A percentile compares a stretch with the other conserved stretches of the same genome.
Evolutionary conservation across 1,140 invertebrate species (phyloP).

Genomic region (Cataglyphis hispanica): DNA sequence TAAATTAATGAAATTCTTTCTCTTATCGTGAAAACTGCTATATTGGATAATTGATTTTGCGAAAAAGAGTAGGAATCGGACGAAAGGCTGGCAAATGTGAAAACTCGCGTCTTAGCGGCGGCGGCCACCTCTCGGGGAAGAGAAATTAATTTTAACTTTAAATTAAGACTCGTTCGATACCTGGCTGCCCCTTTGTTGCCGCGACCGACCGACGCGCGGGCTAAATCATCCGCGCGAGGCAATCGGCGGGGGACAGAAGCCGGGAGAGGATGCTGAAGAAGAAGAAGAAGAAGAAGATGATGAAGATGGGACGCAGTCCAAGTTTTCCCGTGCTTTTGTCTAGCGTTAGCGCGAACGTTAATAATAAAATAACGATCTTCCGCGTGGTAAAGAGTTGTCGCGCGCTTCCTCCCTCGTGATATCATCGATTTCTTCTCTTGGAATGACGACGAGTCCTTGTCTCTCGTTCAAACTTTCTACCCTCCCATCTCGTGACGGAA

Average conservation of each 20-base stretch:
- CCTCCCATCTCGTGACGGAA: not conserved
- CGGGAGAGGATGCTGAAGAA: conserved; percentile 61
- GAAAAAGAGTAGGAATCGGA: conserved; percentile 9
- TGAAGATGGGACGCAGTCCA: conserved; percentile 56
- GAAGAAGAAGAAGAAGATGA: conserved; percentile 69
- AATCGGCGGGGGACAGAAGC: conserved; percentile 46
- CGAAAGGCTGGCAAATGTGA: conserved; percentile 66
- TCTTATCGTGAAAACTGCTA: conserved; percentile 10
- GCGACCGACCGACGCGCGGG: conserved; percentile 70
- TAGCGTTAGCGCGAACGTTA: conserved; percentile 74
- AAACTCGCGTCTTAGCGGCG: conserved; percentile 66
- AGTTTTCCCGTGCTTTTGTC: conserved; percentile 82
- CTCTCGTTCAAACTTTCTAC: conserved; percentile 3
- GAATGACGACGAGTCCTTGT: conserved; percentile 26
- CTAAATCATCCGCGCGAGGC: conserved; percentile 67
- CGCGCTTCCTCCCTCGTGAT: not conserved
- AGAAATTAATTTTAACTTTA: conserved; percentile 85
- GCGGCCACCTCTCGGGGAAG: conserved; percentile 53
- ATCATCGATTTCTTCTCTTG: conserved; percentile 61
- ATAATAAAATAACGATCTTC: conserved; percentile 64
- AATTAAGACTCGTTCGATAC: conserved; percentile 84
- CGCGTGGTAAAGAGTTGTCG: conserved; percentile 61
- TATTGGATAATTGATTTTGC: conserved; percentile 31
- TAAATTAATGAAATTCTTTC: conserved; percentile 31
- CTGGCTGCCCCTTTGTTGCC: conserved; percentile 82